Evolutionary conservation across 2,888 invertebrate species (phyloP), one percentile per base, ranked within the genome.

Genomic region (Lycocerus yunnanus): DNA sequence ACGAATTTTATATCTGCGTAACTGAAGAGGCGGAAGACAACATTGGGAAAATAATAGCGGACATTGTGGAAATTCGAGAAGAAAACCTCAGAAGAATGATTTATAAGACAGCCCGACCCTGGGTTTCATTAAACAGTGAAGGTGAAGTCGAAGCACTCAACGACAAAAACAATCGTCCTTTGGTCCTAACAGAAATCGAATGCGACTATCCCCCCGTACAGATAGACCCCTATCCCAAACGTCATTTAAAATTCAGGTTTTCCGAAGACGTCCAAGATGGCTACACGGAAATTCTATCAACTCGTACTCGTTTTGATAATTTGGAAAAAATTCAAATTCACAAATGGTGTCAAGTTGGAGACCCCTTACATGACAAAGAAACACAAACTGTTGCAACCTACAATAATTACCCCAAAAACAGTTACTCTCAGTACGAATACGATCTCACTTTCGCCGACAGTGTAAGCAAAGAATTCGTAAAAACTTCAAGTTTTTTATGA

Each of bases 1-100:
- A 93, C 80, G 92, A 93, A 69, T 95, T 93, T 83, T 91, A 93
- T 76, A 86, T 94, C 21, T 94, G 92, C 78, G 85, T 91, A 4
- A 92, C 91, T 0, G 84, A 84, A 76, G 88, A 88, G 76, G 88
- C 91, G 0, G 89, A 88, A 71, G 90, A 91, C 69, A 80, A 83
- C 18, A 89, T 91, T 0, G 80, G 87, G 63, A 84, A 84, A 11
- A 85, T 90, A 71, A 89, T 92, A 14, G 89, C 87, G 81, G 88
- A 90, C 65, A 89, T 92, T 80, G 89, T 90, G 80, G 89, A 87
- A 80, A 90, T 89, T 84, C 84, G 90, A 76, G 88, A 85, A 73
- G 79, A 80, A 15, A 77, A 77, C 67, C 66, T 82, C 63, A 67
- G 78, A 24, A 80, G 78, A 58, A 74, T 79, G 10, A 68, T 76